Conservation (phyloP, 2,113 vertebrate species). For the Saguinus midas region DNA sequence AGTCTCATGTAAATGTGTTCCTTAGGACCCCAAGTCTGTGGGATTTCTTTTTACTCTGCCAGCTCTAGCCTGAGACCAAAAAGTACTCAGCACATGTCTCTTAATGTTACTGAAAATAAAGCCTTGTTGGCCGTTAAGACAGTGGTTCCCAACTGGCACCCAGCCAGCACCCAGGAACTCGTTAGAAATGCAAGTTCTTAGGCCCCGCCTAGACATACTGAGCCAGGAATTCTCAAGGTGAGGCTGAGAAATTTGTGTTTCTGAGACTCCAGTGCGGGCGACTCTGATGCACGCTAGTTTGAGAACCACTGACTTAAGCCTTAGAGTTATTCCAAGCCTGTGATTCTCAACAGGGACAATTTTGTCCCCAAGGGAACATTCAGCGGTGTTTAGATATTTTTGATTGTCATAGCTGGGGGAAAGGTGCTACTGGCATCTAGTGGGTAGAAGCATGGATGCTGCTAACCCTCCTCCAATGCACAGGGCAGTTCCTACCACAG, state of each 20-base stretch:
- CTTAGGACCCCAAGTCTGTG: not conserved
- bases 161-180: not conserved
- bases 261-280: not conserved
- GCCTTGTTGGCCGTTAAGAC: not conserved
- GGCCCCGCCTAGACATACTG: not conserved
- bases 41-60: not conserved
- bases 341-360: not conserved
- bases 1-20: not conserved
- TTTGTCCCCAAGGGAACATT: not conserved
- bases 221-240: not conserved
- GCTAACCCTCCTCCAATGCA: accelerated
- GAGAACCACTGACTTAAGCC: not conserved
- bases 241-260: not conserved
- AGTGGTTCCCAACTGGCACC: not conserved
- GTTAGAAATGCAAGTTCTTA: not conserved
- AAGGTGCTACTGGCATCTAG: not conserved
- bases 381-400: not conserved
- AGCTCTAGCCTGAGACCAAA: not conserved
- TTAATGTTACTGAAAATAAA: not conserved
- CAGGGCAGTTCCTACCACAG: not conserved
- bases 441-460: not conserved
- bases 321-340: not conserved
- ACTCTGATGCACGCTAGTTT: not conserved
- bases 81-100: not conserved
- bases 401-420: not conserved